Conservation (phyloP, 2,888 invertebrate species). For the Caenorhabditis macrosperma region DNA sequence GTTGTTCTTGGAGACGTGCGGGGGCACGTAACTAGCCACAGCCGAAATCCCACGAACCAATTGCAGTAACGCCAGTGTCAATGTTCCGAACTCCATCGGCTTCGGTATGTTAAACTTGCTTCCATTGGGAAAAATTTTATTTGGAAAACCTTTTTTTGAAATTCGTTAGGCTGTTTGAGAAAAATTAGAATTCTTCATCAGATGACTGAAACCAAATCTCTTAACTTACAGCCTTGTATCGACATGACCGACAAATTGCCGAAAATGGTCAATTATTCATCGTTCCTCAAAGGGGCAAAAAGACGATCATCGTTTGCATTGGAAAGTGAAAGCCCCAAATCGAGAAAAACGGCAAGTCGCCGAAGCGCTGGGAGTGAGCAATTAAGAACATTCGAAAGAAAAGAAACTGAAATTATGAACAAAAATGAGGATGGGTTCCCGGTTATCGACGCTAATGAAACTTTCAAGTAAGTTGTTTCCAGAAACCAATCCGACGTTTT, state of each 20-base stretch:
- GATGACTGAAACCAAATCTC: too few species aligned
- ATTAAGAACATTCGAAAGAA: slow-evolving; percentile 26
- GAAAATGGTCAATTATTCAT: background rate
- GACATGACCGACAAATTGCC: slow-evolving; percentile 15
- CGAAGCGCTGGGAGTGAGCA: background rate
- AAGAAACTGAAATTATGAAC: slow-evolving; percentile 35
- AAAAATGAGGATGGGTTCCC: slow-evolving; percentile 9
- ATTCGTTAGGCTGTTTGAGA: too few species aligned
- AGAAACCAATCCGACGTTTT: too few species aligned
- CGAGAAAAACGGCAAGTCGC: slow-evolving; percentile 3
- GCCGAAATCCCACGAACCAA: background rate
- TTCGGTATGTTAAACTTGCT: too few species aligned
- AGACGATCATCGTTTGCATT: slow-evolving; percentile 22
- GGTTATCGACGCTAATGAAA: background rate
- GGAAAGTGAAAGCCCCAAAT: slow-evolving; percentile 13
- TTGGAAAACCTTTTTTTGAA: background rate
- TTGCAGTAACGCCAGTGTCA: slow-evolving; percentile 12
- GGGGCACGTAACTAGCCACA: slow-evolving; percentile 38
- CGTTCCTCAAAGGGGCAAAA: slow-evolving; percentile 26
- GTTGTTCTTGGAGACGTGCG: slow-evolving; percentile 24
- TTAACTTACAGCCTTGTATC: slow-evolving; percentile 14
- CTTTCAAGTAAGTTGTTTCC: too few species aligned
- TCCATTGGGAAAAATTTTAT: too few species aligned
- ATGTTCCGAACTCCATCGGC: slow-evolving; percentile 29
- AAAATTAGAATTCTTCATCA: too few species aligned